A percentile compares a stretch with the other conserved stretches of the same genome.
These are phyloP conservation scores for Pelobates cultripes DNA, from an alignment of 2,797 vertebrate species.

Conservation along the genomic window DNA sequence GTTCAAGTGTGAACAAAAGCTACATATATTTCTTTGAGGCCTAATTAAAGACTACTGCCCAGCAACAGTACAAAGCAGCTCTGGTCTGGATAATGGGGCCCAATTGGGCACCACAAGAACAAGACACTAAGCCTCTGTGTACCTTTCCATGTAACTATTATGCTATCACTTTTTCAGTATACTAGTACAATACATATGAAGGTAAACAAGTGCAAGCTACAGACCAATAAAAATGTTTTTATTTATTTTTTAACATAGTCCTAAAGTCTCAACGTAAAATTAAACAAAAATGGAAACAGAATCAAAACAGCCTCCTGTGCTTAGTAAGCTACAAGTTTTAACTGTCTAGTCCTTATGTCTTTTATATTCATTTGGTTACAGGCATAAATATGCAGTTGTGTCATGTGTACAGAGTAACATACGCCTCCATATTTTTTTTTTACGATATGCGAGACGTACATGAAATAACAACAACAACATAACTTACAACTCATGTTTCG, in stretches of 20 bases:
- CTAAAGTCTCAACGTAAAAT: slow-evolving; percentile 5
- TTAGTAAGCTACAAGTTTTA: not conserved
- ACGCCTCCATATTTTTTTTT: too few species aligned
- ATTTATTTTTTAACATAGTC: not conserved
- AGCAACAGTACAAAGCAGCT: slow-evolving; percentile 53
- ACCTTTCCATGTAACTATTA: slow-evolving; percentile 18
- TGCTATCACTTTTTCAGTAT: slow-evolving; percentile 7
- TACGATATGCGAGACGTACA: too few species aligned
- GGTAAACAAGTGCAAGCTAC: slow-evolving; percentile 1
- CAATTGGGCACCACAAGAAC: slow-evolving; percentile 36
- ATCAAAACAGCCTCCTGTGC: not conserved
- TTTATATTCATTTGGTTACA: too few species aligned
- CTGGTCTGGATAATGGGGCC: slow-evolving; percentile 34
- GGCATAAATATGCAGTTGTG: too few species aligned
- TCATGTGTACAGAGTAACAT: too few species aligned
- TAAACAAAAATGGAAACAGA: not conserved
- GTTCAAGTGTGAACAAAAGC: slow-evolving; percentile 42
- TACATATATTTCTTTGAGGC: slow-evolving; percentile 38
- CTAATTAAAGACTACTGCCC: slow-evolving; percentile 50
- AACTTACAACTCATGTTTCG: too few species aligned
- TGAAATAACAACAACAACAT: too few species aligned
- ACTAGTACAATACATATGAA: not conserved
- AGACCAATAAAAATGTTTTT: not conserved
- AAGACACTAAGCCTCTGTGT: slow-evolving; percentile 44
- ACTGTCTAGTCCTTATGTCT: too few species aligned